Evolutionary conservation across 2,113 vertebrate genomes (phyloP).

Genomic region (Tragelaphus buxtoni): DNA sequence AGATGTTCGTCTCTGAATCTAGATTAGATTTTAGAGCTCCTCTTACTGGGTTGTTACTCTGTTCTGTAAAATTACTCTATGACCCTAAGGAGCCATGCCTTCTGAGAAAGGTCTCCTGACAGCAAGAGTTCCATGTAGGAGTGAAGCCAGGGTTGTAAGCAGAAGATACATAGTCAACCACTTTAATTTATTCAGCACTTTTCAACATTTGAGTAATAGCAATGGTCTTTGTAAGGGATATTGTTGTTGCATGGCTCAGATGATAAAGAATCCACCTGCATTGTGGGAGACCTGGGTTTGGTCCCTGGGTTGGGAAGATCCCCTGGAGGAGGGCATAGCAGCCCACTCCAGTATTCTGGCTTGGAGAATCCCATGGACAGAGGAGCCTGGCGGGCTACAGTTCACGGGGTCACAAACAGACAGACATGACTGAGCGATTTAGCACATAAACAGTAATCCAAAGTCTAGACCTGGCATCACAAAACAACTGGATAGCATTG

Average conservation of each 20-base stretch:
- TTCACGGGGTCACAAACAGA: not conserved
- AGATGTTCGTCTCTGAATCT: not conserved
- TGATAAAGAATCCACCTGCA: not conserved
- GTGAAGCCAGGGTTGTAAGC: not conserved
- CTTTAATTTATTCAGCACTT: not conserved
- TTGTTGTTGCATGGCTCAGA: not conserved
- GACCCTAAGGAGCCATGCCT: not conserved
- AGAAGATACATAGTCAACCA: not conserved
- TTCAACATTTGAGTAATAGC: not conserved
- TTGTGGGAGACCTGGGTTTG: not conserved
- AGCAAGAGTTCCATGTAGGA: not conserved
- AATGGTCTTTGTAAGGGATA: not conserved
- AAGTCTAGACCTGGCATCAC: not conserved
- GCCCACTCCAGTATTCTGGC: not conserved
- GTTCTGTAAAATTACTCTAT: not conserved
- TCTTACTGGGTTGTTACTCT: not conserved
- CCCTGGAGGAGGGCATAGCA: not conserved
- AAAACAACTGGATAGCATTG: not conserved
- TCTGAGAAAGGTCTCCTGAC: not conserved
- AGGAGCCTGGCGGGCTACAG: not conserved
- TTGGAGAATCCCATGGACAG: not conserved
- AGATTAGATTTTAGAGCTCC: not conserved
- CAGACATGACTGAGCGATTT: not conserved
- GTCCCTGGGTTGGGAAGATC: not conserved
- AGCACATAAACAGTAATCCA: not conserved